A percentile compares a stretch with the other conserved stretches of the same genome.
phyloP scores from a whole-genome alignment of 1,140 invertebrate species.

The Theocolax elegans region DNA sequence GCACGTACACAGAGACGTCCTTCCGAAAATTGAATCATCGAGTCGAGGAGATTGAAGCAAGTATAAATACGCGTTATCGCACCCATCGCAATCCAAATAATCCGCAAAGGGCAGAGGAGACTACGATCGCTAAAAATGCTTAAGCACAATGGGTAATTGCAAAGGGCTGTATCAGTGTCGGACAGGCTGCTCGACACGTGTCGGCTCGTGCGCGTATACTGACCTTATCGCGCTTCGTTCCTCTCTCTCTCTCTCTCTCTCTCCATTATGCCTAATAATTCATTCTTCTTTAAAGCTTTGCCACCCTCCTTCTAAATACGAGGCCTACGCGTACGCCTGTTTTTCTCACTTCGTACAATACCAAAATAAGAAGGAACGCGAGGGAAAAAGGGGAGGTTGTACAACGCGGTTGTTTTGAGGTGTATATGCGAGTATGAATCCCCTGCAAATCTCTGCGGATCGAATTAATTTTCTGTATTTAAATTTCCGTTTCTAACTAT shows the following conservation, averaged over 20 bases:
- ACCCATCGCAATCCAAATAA: conserved; percentile 38
- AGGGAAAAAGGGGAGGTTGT: neutral
- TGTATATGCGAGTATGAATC: too few species aligned
- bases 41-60: too few species aligned
- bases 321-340: neutral
- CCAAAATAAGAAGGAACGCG: neutral
- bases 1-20: too few species aligned
- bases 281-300: conserved; percentile 59
- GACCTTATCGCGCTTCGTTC: conserved; percentile 44
- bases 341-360: conserved; percentile 17
- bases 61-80: too few species aligned
- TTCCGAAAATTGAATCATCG: too few species aligned
- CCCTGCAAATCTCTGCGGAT: too few species aligned
- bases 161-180: conserved; percentile 61
- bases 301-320: neutral
- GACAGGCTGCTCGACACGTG: conserved; percentile 64
- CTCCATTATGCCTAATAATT: conserved; percentile 66
- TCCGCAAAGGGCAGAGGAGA: neutral
- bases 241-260: conserved; percentile 45
- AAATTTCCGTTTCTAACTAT: neutral
- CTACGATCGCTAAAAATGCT: neutral
- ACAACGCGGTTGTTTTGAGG: too few species aligned
- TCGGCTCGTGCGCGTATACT: conserved; percentile 58
- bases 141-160: conserved; percentile 50
- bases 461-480: too few species aligned